phyloP scores from a whole-genome alignment of 2,113 vertebrate genomes.

The Chloroceryle aenea region DNA sequence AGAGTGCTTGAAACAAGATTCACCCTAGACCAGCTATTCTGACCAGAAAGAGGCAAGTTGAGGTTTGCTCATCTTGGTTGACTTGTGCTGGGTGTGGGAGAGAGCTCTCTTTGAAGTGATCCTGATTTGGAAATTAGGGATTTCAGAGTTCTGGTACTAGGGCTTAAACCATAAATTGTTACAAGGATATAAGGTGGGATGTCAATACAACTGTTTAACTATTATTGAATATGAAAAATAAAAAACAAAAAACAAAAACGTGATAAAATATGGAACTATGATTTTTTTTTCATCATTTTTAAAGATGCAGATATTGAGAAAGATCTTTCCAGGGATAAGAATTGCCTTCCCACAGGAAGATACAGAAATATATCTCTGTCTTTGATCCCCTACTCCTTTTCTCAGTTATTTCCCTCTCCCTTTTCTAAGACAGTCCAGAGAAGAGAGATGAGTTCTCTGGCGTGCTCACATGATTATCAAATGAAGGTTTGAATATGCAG shows the following conservation, averaged over 20 bases:
- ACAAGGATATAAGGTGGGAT: neutral
- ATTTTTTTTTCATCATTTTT: neutral
- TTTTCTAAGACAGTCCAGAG: neutral
- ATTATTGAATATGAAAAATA: neutral
- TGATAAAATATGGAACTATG: neutral
- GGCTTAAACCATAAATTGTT: neutral
- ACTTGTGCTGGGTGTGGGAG: rapidly evolving
- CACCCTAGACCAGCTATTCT: neutral
- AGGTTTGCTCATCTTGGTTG: neutral
- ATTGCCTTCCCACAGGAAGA: neutral
- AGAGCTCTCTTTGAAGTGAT: neutral
- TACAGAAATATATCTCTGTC: neutral
- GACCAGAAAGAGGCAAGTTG: neutral
- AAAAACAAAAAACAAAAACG: neutral
- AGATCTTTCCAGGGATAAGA: neutral
- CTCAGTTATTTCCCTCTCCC: neutral
- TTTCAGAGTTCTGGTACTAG: neutral
- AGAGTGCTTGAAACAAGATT: neutral
- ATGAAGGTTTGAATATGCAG: neutral
- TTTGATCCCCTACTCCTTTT: neutral
- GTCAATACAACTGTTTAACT: neutral
- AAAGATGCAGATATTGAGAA: neutral
- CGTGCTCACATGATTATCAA: neutral
- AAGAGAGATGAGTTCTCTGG: neutral
- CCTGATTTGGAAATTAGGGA: neutral